Base-by-base conservation (phyloP, 2,888 invertebrate genomes). In the Polydrusus tereticollis region DNA sequence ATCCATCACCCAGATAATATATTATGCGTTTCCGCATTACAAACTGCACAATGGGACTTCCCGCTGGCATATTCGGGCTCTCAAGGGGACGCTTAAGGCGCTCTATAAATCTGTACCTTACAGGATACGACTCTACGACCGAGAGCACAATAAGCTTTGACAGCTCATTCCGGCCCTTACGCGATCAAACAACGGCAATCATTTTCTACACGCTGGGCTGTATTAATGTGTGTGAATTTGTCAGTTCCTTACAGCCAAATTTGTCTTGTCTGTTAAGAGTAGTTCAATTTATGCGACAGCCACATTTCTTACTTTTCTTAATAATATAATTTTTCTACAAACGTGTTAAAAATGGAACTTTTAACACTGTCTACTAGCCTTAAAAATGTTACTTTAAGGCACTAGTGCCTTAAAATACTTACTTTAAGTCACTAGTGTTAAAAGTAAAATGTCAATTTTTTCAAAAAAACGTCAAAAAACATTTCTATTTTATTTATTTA, bases 121-220 rank as follows among this genome's bases (percentile, higher is more conserved):
- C 67, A 67, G 67, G 67, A 67, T 57, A 36, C 59, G 41, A 67
- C 67, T 59, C 59, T 67, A 16, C 50, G 36, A 29, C 21, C 18
- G 67, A n/a, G n/a, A n/a, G n/a, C 23, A 67, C 67, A 67, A 67
- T 67, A 59, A 59, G 43, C 36, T 67, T 67, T 67, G 67, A 67
- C 67, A 67, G 67, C 36, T 36, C 1, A 59, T 67, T 67, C 67
- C 67, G 59, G 67, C 38, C 67, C 59, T 59, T 59, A 67, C 59
- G 50, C 23, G 67, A 59, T 67, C 20, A 36, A 67, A 59, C 67
- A 59, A 43, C 29, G 41, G 33, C 29, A 47, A 59, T 38, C 67
- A 59, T 45, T 62, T 62, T 29, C 43, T 29, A 47, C 5, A 62
- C 10, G 16, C 29, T 16, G 59, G 14, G n/a, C 20, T 29, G 20